Conservation (phyloP, 1,140 invertebrate genomes). For the Nephila pilipes region DNA sequence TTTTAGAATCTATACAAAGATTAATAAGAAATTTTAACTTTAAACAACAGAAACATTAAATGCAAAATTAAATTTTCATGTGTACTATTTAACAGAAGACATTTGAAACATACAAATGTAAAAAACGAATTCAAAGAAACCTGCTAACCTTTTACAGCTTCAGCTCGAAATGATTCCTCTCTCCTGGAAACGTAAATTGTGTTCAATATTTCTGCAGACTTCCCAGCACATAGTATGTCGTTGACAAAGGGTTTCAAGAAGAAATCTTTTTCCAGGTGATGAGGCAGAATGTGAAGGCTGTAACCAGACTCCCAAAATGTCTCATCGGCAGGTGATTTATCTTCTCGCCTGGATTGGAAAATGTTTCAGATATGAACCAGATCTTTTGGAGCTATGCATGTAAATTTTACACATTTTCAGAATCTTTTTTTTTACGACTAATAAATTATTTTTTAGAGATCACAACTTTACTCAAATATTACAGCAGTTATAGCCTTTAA, state of each 20-base stretch:
- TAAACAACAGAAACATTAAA: too few relatives aligned
- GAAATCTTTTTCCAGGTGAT: constrained; percentile 37
- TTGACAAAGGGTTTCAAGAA: constrained; percentile 56
- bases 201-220: constrained; percentile 59
- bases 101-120: too few relatives aligned
- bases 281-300: constrained; percentile 4
- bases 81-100: too few relatives aligned
- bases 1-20: too few relatives aligned
- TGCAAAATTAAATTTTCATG: too few relatives aligned
- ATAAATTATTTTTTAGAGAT: too few relatives aligned
- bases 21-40: too few relatives aligned
- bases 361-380: neutral
- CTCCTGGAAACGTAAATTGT: constrained; percentile 18
- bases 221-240: constrained; percentile 65
- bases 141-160: constrained; percentile 48
- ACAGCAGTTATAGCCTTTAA: too few relatives aligned
- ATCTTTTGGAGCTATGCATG: too few relatives aligned
- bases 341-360: constrained; percentile 24
- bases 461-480: too few relatives aligned
- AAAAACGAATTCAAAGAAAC: neutral
- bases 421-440: too few relatives aligned
- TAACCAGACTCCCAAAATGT: constrained; percentile 50
- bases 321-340: constrained; percentile 7
- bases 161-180: constrained; percentile 41
- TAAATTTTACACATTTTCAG: too few relatives aligned